A percentile compares a stretch with the other conserved stretches of the same genome.
These are phyloP conservation scores for Aeoliscus strigatus DNA, from an alignment of 2,797 vertebrate genomes.

Conservation along the genomic window DNA sequence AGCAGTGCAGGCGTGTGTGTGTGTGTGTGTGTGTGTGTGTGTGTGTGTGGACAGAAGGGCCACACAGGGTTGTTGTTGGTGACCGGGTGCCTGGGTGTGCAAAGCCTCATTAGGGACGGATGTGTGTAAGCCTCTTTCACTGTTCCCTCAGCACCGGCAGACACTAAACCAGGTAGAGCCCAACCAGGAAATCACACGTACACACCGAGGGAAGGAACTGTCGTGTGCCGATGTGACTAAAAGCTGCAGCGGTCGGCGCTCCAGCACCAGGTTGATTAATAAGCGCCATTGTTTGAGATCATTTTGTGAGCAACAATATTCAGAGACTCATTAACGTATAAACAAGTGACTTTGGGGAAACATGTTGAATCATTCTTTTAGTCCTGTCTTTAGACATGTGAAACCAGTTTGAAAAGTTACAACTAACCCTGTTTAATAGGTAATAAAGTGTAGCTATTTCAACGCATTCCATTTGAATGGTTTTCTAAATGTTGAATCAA, in stretches of 20 bases:
- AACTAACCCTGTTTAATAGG: no score
- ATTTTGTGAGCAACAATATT: no score
- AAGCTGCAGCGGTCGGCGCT: conserved; percentile 6
- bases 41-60: conserved; percentile 22
- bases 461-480: no score
- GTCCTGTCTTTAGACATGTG: no score
- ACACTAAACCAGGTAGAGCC: conserved; percentile 46
- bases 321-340: no score
- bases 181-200: conserved; percentile 13
- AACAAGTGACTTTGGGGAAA: no score
- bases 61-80: conserved; percentile 58
- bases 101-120: conserved; percentile 60
- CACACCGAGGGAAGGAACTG: conserved; percentile 34
- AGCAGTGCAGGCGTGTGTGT: conserved; percentile 14
- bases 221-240: neutral
- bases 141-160: conserved; percentile 34
- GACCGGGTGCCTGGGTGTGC: conserved; percentile 21
- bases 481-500: no score
- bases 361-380: no score
- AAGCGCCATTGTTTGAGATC: conserved; percentile 1
- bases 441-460: no score
- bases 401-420: no score
- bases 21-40: no score
- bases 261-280: conserved; percentile 8
- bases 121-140: conserved; percentile 62